Base-by-base conservation (phyloP, 2,113 vertebrate species). In the Barbus barbus region DNA sequence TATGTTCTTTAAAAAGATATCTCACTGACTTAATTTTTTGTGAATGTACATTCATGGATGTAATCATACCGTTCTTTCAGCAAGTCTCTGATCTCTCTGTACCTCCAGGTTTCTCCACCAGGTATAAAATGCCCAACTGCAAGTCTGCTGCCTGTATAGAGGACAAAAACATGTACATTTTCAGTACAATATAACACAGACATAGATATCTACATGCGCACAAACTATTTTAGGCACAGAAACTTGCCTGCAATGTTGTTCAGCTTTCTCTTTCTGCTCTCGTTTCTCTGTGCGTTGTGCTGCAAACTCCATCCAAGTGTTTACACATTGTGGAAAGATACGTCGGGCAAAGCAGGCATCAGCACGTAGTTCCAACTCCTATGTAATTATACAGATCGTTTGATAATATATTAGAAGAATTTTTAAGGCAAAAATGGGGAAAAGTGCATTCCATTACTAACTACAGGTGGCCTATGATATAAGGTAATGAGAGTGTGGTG, bases 61-160 rank as follows among this genome's bases (percentile, higher is more conserved):
- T 20, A 13, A 53, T 11, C 84, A 46, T 94, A 98, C 97, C 93
- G 88, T 93, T 78, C 93, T 90, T 91, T 96, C 95, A 5, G 85
- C 93, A 75, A 93, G 87, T 84, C 78, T 91, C 83, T 91, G 88
- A 76, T 96, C 95, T 84, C 83, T 95, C 76, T 91, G 93, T 82
- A 90, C 88, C 63, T 86, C 84, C 0, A 76, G 72, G 38, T 85
- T 92, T 87, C 89, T 89, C 91, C 89, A 86, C 98, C 97, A 99
- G 1, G 46, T 75, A 86, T 93, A 93, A 91, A 98, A 96, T 0
- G 90, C 89, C 36, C 82, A 92, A n/a, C 88, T 89, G 88, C 90
- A 90, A 86, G 86, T 87, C 60, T 89, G 91, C 82, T 81, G 90
- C 80, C 94, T 95, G 84, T 1, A 82, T 81, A 46, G 79, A 31